phyloP scores from a whole-genome alignment of 2,113 vertebrate species.

The Pedionomus torquatus region DNA sequence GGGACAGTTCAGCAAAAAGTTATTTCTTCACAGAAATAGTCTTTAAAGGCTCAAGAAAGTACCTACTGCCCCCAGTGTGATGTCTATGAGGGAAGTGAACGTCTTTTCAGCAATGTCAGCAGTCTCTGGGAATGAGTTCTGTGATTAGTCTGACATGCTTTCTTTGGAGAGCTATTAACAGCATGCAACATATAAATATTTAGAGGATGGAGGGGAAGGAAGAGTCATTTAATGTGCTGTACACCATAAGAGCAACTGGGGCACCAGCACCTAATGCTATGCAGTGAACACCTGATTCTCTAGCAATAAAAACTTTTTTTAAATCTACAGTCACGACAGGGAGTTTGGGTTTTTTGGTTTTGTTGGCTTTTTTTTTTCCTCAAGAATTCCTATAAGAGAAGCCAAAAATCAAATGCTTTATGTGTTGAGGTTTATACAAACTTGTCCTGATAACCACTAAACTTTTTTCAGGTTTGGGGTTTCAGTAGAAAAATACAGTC shows the following conservation, averaged over 20 bases:
- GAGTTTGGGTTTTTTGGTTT: background rate
- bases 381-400: background rate
- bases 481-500: background rate
- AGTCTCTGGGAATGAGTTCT: background rate
- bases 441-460: background rate
- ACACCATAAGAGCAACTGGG: fast-evolving
- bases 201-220: background rate
- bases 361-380: background rate
- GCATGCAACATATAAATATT: background rate
- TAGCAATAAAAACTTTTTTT: background rate
- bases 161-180: background rate
- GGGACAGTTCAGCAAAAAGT: background rate
- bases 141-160: background rate
- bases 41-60: background rate
- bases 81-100: background rate
- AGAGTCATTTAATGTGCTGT: background rate
- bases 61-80: background rate
- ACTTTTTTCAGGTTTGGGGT: background rate
- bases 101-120: background rate
- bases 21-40: background rate
- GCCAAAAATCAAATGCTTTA: background rate
- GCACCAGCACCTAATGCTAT: background rate
- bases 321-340: background rate
- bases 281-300: background rate
- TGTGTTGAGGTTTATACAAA: background rate